Evolutionary conservation across 2,113 vertebrate species (phyloP), one percentile per base, ranked within the genome.

Genomic region (Oryzias woworae): DNA sequence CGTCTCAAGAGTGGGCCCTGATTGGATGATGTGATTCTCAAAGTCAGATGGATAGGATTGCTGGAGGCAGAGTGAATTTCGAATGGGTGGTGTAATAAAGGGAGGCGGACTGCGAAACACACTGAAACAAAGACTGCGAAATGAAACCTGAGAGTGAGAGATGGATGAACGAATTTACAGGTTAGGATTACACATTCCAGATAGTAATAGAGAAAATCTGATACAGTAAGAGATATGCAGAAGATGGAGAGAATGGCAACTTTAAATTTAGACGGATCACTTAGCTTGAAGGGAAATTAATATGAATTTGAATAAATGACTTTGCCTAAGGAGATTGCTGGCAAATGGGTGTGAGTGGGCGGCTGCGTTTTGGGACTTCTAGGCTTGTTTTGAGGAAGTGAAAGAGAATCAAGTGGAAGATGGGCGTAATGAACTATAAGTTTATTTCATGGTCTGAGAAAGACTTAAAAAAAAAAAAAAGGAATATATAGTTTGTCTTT

Each of bases 41-140:
- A 79, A 87, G 83, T 83, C 83, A 83, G 87, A 88, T 89, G 84
- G 85, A 87, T 89, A 78, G 75, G 66, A 77, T 85, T 44, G 79
- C 82, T 77, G 1, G 18, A 51, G 80, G 85, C 84, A 55, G 53
- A 43, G 62, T 79, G 75, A 65, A 71, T 74, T 71, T 61, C 58
- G 49, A 69, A 73, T 59, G 53, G 58, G 66, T 47, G 47, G 28
- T 51, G 53, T 41, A 48, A 36, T 26, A 61, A 74, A 64, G 57
- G 26, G 60, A 58, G 45, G 41, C 59, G 47, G 50, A 62, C 42
- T 57, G 65, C 59, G 84, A 62, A 75, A 59, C 45, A 61, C 49
- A 67, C 45, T 10, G 58, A 78, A 68, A 51, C 50, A 72, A 73
- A 70, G 54, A 60, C n/a, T 56, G 69, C 6, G 7, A 65, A 70